These are phyloP conservation scores for Porphyrio hochstetteri DNA, from an alignment of 2,113 vertebrate genomes.

Conservation along the genomic window DNA sequence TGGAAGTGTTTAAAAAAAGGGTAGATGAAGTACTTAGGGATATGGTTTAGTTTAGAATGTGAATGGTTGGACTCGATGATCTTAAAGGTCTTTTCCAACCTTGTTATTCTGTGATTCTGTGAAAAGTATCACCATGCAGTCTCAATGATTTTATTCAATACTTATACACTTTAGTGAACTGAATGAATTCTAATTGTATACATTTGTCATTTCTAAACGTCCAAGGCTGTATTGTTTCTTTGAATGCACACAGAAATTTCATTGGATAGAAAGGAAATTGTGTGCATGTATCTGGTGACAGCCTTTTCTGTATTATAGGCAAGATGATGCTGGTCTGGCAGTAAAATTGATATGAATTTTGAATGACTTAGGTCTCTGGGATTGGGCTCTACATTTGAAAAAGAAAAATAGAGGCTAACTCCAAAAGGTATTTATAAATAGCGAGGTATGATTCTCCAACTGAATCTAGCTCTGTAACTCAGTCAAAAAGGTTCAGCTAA, in stretches of 20 bases:
- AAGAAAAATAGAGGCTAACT: not conserved
- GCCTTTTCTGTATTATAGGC: not conserved
- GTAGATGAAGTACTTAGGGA: no score
- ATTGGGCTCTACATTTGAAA: not conserved
- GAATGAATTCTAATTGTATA: not conserved
- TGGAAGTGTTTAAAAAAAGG: no score
- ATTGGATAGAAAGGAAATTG: not conserved
- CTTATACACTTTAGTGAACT: not conserved
- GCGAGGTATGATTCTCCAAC: not conserved
- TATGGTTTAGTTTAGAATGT: no score
- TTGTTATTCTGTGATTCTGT: no score
- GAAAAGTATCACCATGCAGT: not conserved
- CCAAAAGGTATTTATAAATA: not conserved
- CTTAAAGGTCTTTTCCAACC: no score
- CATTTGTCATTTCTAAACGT: conserved; percentile 3
- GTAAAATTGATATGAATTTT: conserved; percentile 5
- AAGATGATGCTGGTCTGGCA: not conserved
- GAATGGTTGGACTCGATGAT: no score
- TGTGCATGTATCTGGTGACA: not conserved
- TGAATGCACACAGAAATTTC: not conserved
- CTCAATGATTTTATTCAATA: not conserved
- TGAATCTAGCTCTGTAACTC: conserved; percentile 36
- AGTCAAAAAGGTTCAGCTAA: conserved; percentile 10
- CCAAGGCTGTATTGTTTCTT: not conserved
- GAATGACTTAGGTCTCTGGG: not conserved